These are phyloP conservation scores for Lypha dubia DNA, from an alignment of 2,888 invertebrate genomes.

Conservation along the genomic window DNA sequence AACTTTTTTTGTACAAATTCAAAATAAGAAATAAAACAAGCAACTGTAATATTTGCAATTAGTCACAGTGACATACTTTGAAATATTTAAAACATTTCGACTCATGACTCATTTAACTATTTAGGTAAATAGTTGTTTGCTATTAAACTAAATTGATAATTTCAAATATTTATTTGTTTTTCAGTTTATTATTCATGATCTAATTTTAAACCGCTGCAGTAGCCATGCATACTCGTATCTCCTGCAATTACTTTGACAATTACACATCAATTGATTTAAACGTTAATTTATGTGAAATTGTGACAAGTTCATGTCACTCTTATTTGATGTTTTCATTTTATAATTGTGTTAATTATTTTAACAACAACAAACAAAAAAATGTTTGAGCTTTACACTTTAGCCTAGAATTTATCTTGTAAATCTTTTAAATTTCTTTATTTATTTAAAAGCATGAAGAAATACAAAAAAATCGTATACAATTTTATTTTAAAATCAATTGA, in stretches of 20 bases:
- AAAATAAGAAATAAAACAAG: neutral
- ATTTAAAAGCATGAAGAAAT: neutral
- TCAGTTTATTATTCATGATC: slow-evolving; percentile 30
- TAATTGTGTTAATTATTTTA: slow-evolving; percentile 38
- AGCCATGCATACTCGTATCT: neutral
- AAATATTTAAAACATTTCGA: slow-evolving; percentile 42
- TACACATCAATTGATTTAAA: slow-evolving; percentile 45
- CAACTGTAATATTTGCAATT: slow-evolving; percentile 34
- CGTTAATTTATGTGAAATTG: slow-evolving; percentile 51
- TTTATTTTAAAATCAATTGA: slow-evolving; percentile 16
- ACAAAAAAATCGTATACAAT: neutral
- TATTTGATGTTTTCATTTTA: slow-evolving; percentile 21
- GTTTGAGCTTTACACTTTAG: slow-evolving; percentile 40
- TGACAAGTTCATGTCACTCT: slow-evolving; percentile 69
- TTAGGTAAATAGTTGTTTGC: slow-evolving; percentile 4
- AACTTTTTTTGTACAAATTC: slow-evolving; percentile 15
- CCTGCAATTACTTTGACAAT: slow-evolving; percentile 18
- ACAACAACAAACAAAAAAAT: slow-evolving; percentile 1
- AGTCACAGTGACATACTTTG: slow-evolving; percentile 63
- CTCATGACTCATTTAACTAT: slow-evolving; percentile 37
- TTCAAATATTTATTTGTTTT: neutral
- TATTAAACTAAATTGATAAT: slow-evolving; percentile 16
- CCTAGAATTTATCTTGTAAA: slow-evolving; percentile 10
- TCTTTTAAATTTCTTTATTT: slow-evolving; percentile 6
- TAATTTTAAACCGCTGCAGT: neutral